phyloP scores from a whole-genome alignment of 2,888 invertebrate genomes.

The Agrotis exclamationis region DNA sequence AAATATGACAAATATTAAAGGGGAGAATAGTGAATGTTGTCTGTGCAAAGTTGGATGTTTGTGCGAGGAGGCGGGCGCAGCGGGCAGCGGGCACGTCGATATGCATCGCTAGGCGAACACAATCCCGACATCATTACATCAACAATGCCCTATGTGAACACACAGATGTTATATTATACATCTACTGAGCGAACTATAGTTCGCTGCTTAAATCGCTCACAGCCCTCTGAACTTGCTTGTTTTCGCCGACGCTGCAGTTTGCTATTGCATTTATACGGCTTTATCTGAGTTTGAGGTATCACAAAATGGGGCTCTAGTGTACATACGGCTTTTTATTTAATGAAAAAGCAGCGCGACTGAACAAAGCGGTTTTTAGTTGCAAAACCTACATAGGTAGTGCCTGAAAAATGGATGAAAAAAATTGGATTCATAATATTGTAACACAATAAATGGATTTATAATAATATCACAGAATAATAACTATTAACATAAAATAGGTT shows the following conservation, averaged over 20 bases:
- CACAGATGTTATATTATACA: constrained; percentile 24
- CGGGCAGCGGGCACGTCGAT: constrained; percentile 62
- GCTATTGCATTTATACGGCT: constrained; percentile 34
- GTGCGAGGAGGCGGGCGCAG: constrained; percentile 4
- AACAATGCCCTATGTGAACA: constrained; percentile 65
- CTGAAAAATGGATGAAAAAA: background rate
- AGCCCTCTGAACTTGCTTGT: constrained; percentile 52
- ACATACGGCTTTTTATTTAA: background rate
- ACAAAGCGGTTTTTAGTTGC: background rate
- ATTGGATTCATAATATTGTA: too few species aligned
- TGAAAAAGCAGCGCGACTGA: background rate
- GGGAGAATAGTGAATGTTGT: constrained; percentile 26
- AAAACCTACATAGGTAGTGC: background rate
- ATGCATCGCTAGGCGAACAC: constrained; percentile 74
- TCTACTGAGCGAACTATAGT: constrained; percentile 20
- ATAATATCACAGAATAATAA: too few species aligned
- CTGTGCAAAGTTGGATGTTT: constrained; percentile 21
- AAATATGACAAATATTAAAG: constrained; percentile 43
- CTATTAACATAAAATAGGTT: too few species aligned
- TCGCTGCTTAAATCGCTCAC: constrained; percentile 59
- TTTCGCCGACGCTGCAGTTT: constrained; percentile 35
- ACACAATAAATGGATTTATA: too few species aligned
- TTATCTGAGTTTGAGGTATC: constrained; percentile 33
- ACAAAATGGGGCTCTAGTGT: constrained; percentile 6
- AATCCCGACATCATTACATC: constrained; percentile 74